Conservation (phyloP, 23 tunicate species). For the Styela clava region DNA sequence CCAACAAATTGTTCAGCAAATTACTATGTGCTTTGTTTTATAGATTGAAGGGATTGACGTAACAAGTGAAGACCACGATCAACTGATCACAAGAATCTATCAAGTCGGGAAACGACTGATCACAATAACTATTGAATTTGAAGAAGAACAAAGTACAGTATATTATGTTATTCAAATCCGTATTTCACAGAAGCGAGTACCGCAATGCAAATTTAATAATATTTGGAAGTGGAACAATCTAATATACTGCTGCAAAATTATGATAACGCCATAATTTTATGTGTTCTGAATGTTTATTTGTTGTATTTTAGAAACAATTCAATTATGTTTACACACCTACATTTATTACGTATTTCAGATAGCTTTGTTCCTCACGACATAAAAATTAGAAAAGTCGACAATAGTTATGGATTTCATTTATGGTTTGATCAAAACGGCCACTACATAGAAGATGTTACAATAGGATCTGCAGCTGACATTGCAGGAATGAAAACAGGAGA, state of each 20-base stretch:
- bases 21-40: not conserved
- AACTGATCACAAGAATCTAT: conserved; percentile 57
- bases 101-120: conserved; percentile 38
- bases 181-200: too few relatives aligned
- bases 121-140: conserved; percentile 39
- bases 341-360: too few relatives aligned
- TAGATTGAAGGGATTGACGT: conserved; percentile 72
- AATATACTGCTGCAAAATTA: too few relatives aligned
- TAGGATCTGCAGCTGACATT: conserved; percentile 93
- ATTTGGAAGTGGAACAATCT: too few relatives aligned
- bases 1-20: too few relatives aligned
- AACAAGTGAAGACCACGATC: conserved; percentile 75
- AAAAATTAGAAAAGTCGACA: conserved; percentile 51
- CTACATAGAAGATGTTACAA: conserved; percentile 96
- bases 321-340: too few relatives aligned
- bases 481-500: conserved; percentile 88
- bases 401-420: conserved; percentile 76
- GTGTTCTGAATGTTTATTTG: too few relatives aligned
- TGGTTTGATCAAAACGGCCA: conserved; percentile 97
- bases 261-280: too few relatives aligned
- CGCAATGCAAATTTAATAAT: too few relatives aligned
- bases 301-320: too few relatives aligned
- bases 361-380: conserved; percentile 65
- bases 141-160: conserved; percentile 46
- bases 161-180: too few relatives aligned